phyloP scores from a whole-genome alignment of 2,888 invertebrate genomes.

The Hypomecis punctinalis region DNA sequence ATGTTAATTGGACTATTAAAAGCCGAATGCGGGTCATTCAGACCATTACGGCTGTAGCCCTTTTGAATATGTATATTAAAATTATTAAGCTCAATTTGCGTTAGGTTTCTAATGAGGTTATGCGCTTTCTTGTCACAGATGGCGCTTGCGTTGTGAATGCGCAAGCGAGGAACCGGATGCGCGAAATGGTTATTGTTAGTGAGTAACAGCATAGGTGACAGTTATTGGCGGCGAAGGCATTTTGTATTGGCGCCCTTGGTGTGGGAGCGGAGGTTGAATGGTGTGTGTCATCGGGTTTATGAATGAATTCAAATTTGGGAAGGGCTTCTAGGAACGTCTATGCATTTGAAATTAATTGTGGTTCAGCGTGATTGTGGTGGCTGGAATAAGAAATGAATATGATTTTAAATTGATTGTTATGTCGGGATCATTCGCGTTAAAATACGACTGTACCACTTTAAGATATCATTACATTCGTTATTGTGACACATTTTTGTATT shows the following conservation, averaged over 20 bases:
- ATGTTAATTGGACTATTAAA: slow-evolving; percentile 85
- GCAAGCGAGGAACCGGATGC: slow-evolving; percentile 80
- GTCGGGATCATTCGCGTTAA: too few species aligned
- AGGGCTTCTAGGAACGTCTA: too few species aligned
- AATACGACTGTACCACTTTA: too few species aligned
- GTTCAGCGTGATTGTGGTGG: too few species aligned
- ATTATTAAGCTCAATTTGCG: slow-evolving; percentile 84
- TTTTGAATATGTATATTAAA: slow-evolving; percentile 85
- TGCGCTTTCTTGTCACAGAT: slow-evolving; percentile 85
- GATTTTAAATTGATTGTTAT: too few species aligned
- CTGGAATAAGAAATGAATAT: too few species aligned
- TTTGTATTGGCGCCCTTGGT: slow-evolving; percentile 62
- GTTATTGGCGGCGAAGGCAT: slow-evolving; percentile 71
- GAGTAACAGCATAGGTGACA: slow-evolving; percentile 55
- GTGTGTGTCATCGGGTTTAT: slow-evolving; percentile 34
- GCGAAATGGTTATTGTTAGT: slow-evolving; percentile 77
- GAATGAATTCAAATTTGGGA: slow-evolving; percentile 34
- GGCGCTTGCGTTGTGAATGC: slow-evolving; percentile 76
- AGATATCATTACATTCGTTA: too few species aligned
- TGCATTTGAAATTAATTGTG: too few species aligned
- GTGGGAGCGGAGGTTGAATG: slow-evolving; percentile 57
- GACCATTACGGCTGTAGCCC: slow-evolving; percentile 79
- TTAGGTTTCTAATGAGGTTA: slow-evolving; percentile 84
- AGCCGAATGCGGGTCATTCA: slow-evolving; percentile 84
- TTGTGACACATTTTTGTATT: too few species aligned